Evolutionary conservation across 2,797 vertebrate species (phyloP).

Genomic region (Mastacembelus armatus): DNA sequence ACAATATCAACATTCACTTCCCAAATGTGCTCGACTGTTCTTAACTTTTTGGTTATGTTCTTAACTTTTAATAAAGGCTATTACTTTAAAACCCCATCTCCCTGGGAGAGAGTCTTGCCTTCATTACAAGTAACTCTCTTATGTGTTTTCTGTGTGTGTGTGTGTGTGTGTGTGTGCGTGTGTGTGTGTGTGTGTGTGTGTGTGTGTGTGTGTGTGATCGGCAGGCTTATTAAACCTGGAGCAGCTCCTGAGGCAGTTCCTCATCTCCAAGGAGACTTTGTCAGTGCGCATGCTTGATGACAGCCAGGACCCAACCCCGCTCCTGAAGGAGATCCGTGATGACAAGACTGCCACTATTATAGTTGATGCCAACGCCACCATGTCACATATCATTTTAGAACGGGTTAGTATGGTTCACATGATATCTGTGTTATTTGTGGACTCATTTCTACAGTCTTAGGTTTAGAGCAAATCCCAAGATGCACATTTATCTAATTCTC

Average conservation of each 20-base stretch:
- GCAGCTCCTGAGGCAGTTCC: constrained; percentile 96
- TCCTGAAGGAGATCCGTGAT: constrained; percentile 96
- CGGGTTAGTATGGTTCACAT: constrained; percentile 82
- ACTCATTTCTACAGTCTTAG: neutral
- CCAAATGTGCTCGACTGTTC: constrained; percentile 1
- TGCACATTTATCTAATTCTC: constrained; percentile 27
- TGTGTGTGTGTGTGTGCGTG: constrained; percentile 28
- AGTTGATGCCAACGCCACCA: constrained; percentile 95
- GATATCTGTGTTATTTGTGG: constrained; percentile 6
- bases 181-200: constrained; percentile 23
- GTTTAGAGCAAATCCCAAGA: constrained; percentile 1
- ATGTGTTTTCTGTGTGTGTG: constrained; percentile 25
- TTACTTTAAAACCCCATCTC: constrained; percentile 6
- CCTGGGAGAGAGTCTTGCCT: constrained; percentile 3
- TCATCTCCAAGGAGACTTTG: constrained; percentile 98
- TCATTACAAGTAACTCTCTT: constrained; percentile 31
- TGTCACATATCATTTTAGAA: constrained; percentile 95
- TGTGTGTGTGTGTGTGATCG: constrained; percentile 30
- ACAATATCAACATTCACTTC: constrained; percentile 6
- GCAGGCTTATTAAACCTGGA: constrained; percentile 97
- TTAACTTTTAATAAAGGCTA: constrained; percentile 8
- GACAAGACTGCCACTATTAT: constrained; percentile 98
- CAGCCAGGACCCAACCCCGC: constrained; percentile 94
- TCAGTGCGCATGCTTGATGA: constrained; percentile 97
- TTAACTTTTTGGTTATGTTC: constrained; percentile 18